These are phyloP conservation scores for Stratiomys singularior DNA, from an alignment of 2,888 invertebrate species.

Conservation along the genomic window DNA sequence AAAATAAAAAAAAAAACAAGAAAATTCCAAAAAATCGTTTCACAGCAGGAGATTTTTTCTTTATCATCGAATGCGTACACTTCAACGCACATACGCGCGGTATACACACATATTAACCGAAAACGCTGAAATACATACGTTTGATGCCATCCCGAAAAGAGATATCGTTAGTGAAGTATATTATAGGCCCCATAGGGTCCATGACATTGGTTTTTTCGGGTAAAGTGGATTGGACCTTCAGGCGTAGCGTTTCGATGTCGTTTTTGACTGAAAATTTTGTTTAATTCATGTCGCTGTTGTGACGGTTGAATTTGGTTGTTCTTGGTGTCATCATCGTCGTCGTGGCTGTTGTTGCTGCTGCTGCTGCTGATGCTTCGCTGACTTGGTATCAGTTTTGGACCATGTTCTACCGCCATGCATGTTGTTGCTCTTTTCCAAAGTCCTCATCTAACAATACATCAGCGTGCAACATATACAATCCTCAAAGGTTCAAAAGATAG, in stretches of 20 bases:
- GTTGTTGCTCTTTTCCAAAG: too few relatives aligned
- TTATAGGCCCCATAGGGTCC: constrained; percentile 35
- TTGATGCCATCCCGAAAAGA: too few relatives aligned
- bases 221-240: not conserved
- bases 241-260: not conserved
- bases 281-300: constrained; percentile 1
- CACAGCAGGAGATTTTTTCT: constrained; percentile 43
- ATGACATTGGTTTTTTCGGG: constrained; percentile 1
- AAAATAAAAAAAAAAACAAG: not conserved
- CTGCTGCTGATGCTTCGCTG: not conserved
- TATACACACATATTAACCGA: not conserved
- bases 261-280: constrained; percentile 25
- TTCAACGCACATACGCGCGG: too few relatives aligned
- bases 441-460: too few relatives aligned
- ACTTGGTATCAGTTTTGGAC: too few relatives aligned
- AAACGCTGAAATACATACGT: too few relatives aligned
- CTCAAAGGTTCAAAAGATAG: constrained; percentile 17
- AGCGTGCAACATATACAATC: not conserved
- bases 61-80: constrained; percentile 19
- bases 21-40: constrained; percentile 45
- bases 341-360: not conserved
- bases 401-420: too few relatives aligned
- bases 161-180: too few relatives aligned
- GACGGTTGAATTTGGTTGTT: not conserved
- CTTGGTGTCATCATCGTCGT: not conserved